phyloP scores from a whole-genome alignment of 1,140 invertebrate genomes.

The Drusus annulatus region DNA sequence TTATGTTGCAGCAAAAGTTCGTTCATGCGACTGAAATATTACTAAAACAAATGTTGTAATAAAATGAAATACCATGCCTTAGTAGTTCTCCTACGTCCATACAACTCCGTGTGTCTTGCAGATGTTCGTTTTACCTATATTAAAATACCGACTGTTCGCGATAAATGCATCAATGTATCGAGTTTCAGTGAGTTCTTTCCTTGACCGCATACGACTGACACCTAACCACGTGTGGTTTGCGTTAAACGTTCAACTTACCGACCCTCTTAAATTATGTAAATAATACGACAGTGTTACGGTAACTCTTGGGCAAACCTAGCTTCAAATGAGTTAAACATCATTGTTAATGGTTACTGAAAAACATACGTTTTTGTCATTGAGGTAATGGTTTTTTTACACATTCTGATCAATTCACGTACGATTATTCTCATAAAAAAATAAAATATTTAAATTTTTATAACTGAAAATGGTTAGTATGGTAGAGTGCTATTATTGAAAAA shows the following conservation, averaged over 20 bases:
- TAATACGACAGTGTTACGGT: not conserved
- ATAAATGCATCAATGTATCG: conserved; percentile 11
- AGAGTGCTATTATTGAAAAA: no score
- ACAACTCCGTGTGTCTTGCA: not conserved
- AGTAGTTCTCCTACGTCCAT: not conserved
- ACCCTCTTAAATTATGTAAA: not conserved
- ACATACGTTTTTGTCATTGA: no score
- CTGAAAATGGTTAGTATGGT: no score
- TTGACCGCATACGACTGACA: not conserved
- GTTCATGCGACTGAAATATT: not conserved
- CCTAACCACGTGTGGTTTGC: conserved; percentile 3
- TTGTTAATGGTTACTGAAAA: not conserved
- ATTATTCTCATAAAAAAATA: no score
- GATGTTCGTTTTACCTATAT: not conserved
- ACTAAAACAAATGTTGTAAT: not conserved
- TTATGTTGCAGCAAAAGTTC: not conserved
- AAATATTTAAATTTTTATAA: no score
- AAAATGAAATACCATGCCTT: not conserved
- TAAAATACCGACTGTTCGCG: not conserved
- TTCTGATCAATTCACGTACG: no score
- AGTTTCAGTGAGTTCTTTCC: conserved; percentile 21
- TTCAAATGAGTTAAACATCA: not conserved
- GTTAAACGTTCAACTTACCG: not conserved
- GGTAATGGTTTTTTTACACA: no score
- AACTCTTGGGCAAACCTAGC: not conserved